Evolutionary conservation across 2,797 vertebrate genomes (phyloP).

Genomic region (Helicolenus hilgendorfi): DNA sequence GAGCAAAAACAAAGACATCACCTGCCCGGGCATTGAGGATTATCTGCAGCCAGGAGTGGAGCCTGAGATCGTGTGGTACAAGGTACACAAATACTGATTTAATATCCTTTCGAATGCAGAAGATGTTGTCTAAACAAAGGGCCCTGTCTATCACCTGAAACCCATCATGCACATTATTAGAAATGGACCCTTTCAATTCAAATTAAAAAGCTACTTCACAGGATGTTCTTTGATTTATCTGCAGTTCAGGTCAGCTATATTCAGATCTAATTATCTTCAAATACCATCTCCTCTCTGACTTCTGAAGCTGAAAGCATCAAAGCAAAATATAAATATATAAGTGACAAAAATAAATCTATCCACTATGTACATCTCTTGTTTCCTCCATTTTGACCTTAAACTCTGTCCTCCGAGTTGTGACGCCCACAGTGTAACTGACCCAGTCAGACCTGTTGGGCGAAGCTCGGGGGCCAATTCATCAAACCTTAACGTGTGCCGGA

Average conservation of each 20-base stretch:
- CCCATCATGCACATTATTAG: neutral
- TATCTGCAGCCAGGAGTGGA: slow-evolving; percentile 94
- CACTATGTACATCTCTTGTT: neutral
- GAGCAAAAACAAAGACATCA: slow-evolving; percentile 98
- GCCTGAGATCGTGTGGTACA: slow-evolving; percentile 97
- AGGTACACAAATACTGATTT: slow-evolving; percentile 85
- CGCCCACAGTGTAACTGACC: slow-evolving; percentile 26
- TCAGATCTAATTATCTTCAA: slow-evolving; percentile 29
- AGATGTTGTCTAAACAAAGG: neutral
- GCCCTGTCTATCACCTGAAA: neutral
- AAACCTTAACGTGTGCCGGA: slow-evolving; percentile 50
- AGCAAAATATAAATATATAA: neutral
- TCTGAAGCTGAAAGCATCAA: neutral
- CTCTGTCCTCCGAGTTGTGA: neutral
- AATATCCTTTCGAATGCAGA: neutral
- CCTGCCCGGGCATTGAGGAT: slow-evolving; percentile 96
- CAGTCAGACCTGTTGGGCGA: slow-evolving; percentile 27
- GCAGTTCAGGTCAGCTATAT: slow-evolving; percentile 4
- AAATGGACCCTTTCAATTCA: neutral
- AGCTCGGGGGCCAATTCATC: slow-evolving; percentile 65
- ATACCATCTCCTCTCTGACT: neutral
- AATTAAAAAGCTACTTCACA: neutral
- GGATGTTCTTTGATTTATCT: neutral
- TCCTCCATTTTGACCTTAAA: neutral
- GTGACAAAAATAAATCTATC: neutral